Conservation (phyloP, 2,113 vertebrate species). For the Aramus guarauna region DNA sequence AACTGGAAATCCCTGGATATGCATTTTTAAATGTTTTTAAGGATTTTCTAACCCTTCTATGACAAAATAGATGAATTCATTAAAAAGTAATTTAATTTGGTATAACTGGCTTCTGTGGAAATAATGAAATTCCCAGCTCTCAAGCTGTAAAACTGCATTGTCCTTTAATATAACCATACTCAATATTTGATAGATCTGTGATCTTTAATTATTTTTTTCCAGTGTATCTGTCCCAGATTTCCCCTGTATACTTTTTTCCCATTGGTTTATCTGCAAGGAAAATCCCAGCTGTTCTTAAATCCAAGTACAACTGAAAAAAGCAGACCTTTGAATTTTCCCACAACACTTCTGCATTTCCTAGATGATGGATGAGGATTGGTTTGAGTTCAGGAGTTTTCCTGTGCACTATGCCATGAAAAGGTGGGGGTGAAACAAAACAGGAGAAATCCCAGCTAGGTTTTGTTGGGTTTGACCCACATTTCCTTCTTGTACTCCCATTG, state of each 20-base stretch:
- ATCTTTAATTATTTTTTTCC: neutral
- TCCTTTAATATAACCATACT: neutral
- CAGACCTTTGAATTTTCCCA: slow-evolving; percentile 18
- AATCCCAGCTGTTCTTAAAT: neutral
- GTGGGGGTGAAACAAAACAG: slow-evolving; percentile 21
- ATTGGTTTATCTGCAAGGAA: neutral
- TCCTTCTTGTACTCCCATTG: neutral
- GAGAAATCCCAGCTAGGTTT: neutral
- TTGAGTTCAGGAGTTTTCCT: slow-evolving; percentile 1
- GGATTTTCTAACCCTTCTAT: neutral
- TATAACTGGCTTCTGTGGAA: neutral
- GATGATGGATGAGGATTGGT: slow-evolving; percentile 32
- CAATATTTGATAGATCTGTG: neutral
- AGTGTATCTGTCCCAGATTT: neutral
- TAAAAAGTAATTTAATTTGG: neutral
- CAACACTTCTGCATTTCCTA: slow-evolving; percentile 6
- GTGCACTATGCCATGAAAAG: neutral
- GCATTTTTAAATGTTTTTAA: neutral
- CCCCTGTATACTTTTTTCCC: neutral
- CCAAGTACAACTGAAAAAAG: neutral
- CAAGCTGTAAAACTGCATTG: neutral
- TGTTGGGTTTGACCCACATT: neutral
- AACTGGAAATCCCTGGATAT: neutral
- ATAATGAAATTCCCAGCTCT: neutral
- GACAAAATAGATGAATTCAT: neutral